phyloP scores from a whole-genome alignment of 2,888 invertebrate genomes.

The Achlya flavicornis region DNA sequence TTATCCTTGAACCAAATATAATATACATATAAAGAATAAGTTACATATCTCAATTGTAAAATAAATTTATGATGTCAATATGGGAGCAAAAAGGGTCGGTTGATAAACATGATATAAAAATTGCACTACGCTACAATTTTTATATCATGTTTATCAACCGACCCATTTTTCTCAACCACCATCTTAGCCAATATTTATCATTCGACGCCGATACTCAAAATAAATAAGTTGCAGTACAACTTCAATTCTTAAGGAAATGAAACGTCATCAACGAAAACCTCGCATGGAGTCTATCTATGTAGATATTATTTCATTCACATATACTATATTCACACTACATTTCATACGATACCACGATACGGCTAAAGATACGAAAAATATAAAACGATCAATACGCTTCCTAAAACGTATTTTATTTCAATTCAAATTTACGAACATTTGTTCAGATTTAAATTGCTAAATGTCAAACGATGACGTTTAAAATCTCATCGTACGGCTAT shows the following conservation, averaged over 20 bases:
- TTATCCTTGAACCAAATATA: too few species aligned
- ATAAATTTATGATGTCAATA: background rate
- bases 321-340: too few species aligned
- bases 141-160: background rate
- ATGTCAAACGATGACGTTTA: constrained; percentile 45
- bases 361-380: background rate
- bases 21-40: background rate
- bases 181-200: background rate
- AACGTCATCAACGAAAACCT: background rate
- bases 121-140: background rate
- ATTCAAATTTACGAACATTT: background rate
- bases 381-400: background rate
- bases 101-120: background rate
- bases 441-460: constrained; percentile 4
- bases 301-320: too few species aligned
- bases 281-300: too few species aligned
- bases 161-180: background rate
- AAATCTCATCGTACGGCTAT: constrained; percentile 37
- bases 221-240: background rate
- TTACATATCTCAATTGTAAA: background rate
- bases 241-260: background rate
- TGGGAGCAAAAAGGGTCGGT: background rate
- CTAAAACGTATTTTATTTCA: background rate
- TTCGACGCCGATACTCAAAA: background rate
- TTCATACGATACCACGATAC: too few species aligned